Base-by-base conservation (phyloP, 1,140 invertebrate species). In the Sitodiplosis mosellana region DNA sequence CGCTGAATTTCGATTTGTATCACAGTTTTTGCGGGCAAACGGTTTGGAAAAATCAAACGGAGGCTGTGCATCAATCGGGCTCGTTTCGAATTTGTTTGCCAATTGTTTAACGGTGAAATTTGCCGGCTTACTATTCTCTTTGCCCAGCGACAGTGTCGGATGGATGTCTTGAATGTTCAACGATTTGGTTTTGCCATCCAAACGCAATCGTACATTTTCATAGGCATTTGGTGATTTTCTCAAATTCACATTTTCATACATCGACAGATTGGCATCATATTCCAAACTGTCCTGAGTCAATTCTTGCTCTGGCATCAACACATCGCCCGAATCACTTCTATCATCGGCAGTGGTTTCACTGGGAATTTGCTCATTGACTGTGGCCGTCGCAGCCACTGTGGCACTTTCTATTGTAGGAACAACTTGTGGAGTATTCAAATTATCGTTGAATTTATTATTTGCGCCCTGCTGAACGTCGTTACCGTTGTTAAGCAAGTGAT, bases 61-160 rank as follows among this genome's bases (percentile, higher is more conserved):
- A 17, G 61, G 56, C 48, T 60, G 27, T 38, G 61, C 58, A 36
- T 64, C 62, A 12, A 64, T 57, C 0, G 73, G 72, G 41, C 72
- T 74, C 14, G 53, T 59, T 54, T 75, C 73, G 41, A 75, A 75
- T 51, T 71, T 65, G 33, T 68, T 71, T 12, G 72, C 72, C 40
- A 75, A 50, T 53, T 75, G 70, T 33, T 71, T 65, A 3, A 75
- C 73, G 48, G 72, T 74, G 20, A 64, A 61, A 48, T 54, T 56
- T 12, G 11, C 34, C 18, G 40, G 20, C 51, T 47, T 20, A 12
- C 36, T 38, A 38, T 38, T 17, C 12, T n/a, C 17, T 38, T 61
- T 58, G 51, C 48, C 48, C 15, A 33, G 45, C 52, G 15, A 40
- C 19, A 44, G 48, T 33, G 48, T 45, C 36, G 50, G 37, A 33